These are phyloP conservation scores for Salpingus planirostris DNA, from an alignment of 2,888 invertebrate species.

Conservation along the genomic window DNA sequence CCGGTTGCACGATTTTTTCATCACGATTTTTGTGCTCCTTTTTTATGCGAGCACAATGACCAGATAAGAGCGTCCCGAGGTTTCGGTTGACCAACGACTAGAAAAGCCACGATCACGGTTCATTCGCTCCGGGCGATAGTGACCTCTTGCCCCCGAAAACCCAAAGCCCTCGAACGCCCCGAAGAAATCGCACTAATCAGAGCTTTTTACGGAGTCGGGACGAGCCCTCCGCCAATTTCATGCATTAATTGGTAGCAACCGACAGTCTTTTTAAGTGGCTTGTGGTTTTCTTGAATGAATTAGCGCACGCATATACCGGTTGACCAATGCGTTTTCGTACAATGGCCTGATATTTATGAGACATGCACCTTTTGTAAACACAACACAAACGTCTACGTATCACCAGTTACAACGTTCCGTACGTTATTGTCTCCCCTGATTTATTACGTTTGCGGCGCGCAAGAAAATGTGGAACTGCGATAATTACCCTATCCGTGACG, in stretches of 20 bases:
- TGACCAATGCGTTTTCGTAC: constrained; percentile 20
- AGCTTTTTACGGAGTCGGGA: too few relatives aligned
- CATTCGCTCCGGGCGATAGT: too few relatives aligned
- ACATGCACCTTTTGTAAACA: constrained; percentile 24
- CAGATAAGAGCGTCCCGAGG: neutral
- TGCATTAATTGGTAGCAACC: constrained; percentile 15
- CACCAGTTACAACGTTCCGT: too few relatives aligned
- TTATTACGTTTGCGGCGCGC: constrained; percentile 16
- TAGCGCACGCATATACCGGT: constrained; percentile 22
- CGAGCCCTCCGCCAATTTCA: constrained; percentile 13
- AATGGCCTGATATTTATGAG: constrained; percentile 29
- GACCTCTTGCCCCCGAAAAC: too few relatives aligned
- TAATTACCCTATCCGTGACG: constrained; percentile 11
- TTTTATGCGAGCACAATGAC: neutral
- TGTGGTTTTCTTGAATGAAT: constrained; percentile 13
- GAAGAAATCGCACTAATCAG: too few relatives aligned
- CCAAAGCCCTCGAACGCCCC: too few relatives aligned
- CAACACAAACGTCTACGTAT: constrained; percentile 26
- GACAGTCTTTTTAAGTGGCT: constrained; percentile 13
- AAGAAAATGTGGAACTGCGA: constrained; percentile 8
- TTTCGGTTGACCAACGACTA: constrained; percentile 4
- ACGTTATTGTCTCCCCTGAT: constrained; percentile 22
- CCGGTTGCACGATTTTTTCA: constrained; percentile 4
- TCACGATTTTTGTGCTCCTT: neutral
- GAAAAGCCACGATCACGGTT: too few relatives aligned